Evolutionary conservation across 37 sponge, comb jelly and placozoan genomes (phyloP).

Genomic region (Aplysina aerophoba): DNA sequence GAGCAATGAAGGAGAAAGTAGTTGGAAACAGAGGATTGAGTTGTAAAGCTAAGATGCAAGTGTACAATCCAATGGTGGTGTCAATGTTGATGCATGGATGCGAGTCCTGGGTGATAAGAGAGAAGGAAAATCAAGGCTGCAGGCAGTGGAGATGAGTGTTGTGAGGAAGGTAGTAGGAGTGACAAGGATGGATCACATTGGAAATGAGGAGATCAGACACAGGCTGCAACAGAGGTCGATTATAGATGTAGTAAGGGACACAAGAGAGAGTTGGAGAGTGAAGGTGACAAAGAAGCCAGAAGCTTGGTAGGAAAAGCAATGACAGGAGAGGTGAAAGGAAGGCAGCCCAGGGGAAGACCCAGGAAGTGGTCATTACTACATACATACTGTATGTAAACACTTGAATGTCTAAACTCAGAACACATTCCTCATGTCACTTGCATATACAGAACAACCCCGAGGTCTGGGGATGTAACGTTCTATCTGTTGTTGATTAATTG

Average conservation of each 20-base stretch:
- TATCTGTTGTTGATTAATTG: not conserved
- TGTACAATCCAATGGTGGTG: constrained; percentile 15
- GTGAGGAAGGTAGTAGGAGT: constrained; percentile 31
- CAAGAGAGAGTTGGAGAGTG: constrained; percentile 23
- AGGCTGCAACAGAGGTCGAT: constrained; percentile 2
- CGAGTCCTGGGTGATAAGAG: constrained; percentile 23
- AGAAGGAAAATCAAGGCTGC: constrained; percentile 28
- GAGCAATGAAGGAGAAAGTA: constrained; percentile 10
- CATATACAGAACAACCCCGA: not conserved
- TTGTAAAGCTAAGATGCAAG: constrained; percentile 12
- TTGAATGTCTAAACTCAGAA: not conserved
- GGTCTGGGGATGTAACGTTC: not conserved
- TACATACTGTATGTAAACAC: not conserved
- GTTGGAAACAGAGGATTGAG: constrained; percentile 12
- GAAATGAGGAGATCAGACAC: not conserved
- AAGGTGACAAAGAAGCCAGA: not conserved
- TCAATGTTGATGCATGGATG: constrained; percentile 24
- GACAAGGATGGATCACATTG: constrained; percentile 21
- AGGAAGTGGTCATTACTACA: constrained; percentile 15
- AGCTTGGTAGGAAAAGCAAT: constrained; percentile 5
- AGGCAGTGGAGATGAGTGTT: constrained; percentile 1
- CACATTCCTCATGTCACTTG: not conserved
- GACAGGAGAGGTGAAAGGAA: constrained; percentile 18
- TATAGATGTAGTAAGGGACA: not conserved
- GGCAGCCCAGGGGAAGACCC: constrained; percentile 7